Percentiles rank a stretch among this genome's conserved stretches.
Evolutionary conservation across 2,888 invertebrate genomes (phyloP).

Genomic region (Scaptomyza cyrtandrae): DNA sequence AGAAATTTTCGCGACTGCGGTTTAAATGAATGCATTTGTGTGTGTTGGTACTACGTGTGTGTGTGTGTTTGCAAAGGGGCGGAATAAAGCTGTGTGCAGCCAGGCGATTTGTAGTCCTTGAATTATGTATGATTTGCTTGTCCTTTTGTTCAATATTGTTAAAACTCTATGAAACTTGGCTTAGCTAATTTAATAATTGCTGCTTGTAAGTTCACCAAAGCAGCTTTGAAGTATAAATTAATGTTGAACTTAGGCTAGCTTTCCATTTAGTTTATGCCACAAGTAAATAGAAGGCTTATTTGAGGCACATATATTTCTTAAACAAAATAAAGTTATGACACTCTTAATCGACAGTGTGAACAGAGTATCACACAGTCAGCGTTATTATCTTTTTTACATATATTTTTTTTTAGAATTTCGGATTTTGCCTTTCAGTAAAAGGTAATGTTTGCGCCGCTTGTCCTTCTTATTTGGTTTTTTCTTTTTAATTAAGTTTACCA

Average conservation of each 20-base stretch:
- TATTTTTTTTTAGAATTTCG: background rate
- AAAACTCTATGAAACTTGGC: background rate
- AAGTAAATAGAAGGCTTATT: too few relatives aligned
- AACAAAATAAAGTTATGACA: too few relatives aligned
- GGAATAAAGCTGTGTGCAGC: background rate
- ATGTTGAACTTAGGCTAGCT: too few relatives aligned
- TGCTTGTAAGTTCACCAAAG: background rate
- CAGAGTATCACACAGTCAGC: background rate
- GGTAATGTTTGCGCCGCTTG: background rate
- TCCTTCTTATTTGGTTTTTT: constrained; percentile 1
- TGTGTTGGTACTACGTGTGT: background rate
- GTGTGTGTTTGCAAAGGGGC: background rate
- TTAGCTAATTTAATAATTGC: constrained; percentile 1
- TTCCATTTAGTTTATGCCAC: too few relatives aligned
- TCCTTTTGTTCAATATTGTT: background rate
- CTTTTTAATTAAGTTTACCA: constrained; percentile 30
- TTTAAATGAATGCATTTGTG: constrained; percentile 9
- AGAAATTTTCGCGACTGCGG: constrained; percentile 54
- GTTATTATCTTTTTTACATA: background rate
- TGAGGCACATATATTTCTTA: too few relatives aligned
- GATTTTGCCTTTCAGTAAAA: background rate
- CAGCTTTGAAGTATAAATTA: background rate
- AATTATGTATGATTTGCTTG: constrained; percentile 8
- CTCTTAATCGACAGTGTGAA: too few relatives aligned
- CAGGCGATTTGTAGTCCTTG: constrained; percentile 4